phyloP scores from a whole-genome alignment of 2,888 invertebrate genomes.

The Dermolepida albohirtum region DNA sequence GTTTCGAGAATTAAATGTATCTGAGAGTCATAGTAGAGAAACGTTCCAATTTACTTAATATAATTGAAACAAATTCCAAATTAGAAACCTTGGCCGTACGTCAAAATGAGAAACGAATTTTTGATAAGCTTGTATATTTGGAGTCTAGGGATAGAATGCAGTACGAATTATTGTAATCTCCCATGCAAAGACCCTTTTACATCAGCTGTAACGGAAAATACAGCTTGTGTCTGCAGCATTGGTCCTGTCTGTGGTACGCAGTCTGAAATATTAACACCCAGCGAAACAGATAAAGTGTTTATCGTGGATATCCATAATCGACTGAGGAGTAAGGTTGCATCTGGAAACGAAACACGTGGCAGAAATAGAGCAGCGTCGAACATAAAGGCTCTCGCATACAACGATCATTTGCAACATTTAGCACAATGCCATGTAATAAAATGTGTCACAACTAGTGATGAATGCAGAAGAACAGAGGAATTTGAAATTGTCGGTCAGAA shows the following conservation, averaged over 20 bases:
- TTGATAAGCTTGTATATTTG: not conserved
- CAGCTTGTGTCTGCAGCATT: conserved; percentile 20
- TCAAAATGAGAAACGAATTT: not conserved
- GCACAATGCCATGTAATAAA: conserved; percentile 37
- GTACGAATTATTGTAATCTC: conserved; percentile 24
- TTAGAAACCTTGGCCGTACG: no score
- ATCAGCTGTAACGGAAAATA: conserved; percentile 7
- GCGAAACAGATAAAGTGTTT: conserved; percentile 14
- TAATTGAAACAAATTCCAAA: no score
- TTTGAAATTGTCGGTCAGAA: conserved; percentile 36
- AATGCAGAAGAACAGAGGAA: conserved; percentile 28
- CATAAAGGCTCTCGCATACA: conserved; percentile 27
- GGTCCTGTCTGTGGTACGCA: conserved; percentile 9
- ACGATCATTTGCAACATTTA: conserved; percentile 21
- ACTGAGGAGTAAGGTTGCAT: conserved; percentile 20
- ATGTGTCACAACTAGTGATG: conserved; percentile 16
- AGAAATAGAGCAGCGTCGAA: conserved; percentile 20
- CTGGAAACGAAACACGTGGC: conserved; percentile 20
- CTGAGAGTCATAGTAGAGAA: no score
- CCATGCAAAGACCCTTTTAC: conserved; percentile 28
- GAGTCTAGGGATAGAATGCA: not conserved
- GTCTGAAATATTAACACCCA: conserved; percentile 15
- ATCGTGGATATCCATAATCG: conserved; percentile 28
- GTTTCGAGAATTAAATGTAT: no score
- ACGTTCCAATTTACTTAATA: no score